Percentiles rank a stretch among this genome's conserved stretches.
Conservation (phyloP, 2,888 invertebrate species). For the Tholera decimalis region DNA sequence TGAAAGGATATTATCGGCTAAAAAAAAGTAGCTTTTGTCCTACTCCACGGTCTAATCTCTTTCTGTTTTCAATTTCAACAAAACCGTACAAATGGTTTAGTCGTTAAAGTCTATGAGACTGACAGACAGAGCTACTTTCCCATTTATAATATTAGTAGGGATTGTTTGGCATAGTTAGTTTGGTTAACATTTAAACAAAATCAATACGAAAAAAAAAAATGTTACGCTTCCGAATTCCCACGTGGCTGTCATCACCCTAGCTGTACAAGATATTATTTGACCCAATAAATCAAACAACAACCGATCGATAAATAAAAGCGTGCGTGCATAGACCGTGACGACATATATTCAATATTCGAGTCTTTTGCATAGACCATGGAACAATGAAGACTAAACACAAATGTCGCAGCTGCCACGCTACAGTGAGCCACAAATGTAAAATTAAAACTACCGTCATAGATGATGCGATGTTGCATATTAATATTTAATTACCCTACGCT, state of each 20-base stretch:
- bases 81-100: too few species aligned
- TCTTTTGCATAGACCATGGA: constrained; percentile 71
- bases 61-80: too few species aligned
- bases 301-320: constrained; percentile 72
- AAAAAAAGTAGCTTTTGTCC: too few species aligned
- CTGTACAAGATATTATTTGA: constrained; percentile 64
- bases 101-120: too few species aligned
- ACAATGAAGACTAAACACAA: constrained; percentile 72
- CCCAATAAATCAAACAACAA: constrained; percentile 74
- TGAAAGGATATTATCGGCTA: too few species aligned
- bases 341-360: constrained; percentile 78
- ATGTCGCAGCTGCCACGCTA: constrained; percentile 72
- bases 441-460: constrained; percentile 52
- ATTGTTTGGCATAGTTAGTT: background rate
- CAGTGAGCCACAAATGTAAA: constrained; percentile 63
- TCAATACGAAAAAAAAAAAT: background rate
- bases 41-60: too few species aligned
- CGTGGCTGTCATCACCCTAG: constrained; percentile 61
- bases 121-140: too few species aligned
- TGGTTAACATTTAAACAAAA: constrained; percentile 2
- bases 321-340: constrained; percentile 77
- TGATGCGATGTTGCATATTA: constrained; percentile 42
- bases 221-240: constrained; percentile 47
- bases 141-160: too few species aligned
- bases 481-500: constrained; percentile 36